These are phyloP conservation scores for Ctenopoma multispine DNA, from an alignment of 2,797 vertebrate species.

Conservation along the genomic window DNA sequence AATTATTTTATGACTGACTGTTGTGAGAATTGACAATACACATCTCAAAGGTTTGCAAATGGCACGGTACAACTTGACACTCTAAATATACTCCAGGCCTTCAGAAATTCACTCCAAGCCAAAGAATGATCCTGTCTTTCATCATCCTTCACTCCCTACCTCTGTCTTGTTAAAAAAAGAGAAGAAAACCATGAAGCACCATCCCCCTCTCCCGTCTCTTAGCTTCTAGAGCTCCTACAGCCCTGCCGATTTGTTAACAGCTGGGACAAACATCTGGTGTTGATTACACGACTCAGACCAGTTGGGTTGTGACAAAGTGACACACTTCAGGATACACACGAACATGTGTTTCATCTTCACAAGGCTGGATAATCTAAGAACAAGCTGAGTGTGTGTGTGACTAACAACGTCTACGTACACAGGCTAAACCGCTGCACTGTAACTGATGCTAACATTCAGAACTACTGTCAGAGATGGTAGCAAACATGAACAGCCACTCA, in stretches of 20 bases:
- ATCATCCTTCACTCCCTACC: background rate
- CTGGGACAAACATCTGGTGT: slow-evolving; percentile 49
- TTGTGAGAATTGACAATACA: too few species aligned
- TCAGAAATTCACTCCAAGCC: too few species aligned
- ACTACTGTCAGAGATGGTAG: too few species aligned
- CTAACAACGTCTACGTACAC: background rate
- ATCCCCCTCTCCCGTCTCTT: background rate
- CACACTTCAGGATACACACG: slow-evolving; percentile 2
- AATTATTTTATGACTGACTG: too few species aligned
- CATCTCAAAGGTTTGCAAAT: too few species aligned
- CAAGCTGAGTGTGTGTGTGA: background rate
- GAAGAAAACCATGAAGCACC: background rate
- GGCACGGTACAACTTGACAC: too few species aligned
- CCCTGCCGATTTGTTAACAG: slow-evolving; percentile 43
- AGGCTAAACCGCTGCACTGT: background rate
- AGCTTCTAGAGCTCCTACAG: slow-evolving; percentile 18
- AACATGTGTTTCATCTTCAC: background rate
- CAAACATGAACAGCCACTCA: background rate
- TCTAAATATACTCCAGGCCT: too few species aligned
- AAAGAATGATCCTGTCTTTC: background rate
- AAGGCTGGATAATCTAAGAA: slow-evolving; percentile 4
- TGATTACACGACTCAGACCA: slow-evolving; percentile 53
- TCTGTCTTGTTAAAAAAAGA: slow-evolving; percentile 8
- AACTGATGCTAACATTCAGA: background rate
- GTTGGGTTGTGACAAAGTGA: slow-evolving; percentile 29